Percentiles rank a stretch among this genome's conserved stretches.
phyloP scores from a whole-genome alignment of 2,797 vertebrate genomes.

The Enteromius viviparus region DNA sequence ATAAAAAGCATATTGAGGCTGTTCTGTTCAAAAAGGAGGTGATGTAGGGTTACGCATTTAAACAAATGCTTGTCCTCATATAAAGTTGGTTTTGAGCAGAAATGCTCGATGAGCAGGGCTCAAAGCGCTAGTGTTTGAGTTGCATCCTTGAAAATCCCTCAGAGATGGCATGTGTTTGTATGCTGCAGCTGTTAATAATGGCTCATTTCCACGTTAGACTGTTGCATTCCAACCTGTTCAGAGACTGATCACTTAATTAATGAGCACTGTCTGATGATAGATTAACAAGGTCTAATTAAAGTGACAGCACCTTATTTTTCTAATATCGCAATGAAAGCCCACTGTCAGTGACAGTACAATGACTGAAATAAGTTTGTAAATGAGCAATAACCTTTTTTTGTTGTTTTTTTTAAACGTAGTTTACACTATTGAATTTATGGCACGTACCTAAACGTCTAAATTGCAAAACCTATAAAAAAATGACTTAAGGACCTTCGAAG shows the following conservation, averaged over 20 bases:
- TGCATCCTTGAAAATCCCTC: conserved; percentile 13
- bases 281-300: conserved; percentile 46
- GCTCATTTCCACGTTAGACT: conserved; percentile 30
- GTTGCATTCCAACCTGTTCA: conserved; percentile 46
- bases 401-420: neutral
- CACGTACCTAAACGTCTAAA: neutral
- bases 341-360: conserved; percentile 13
- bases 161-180: conserved; percentile 54
- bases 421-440: neutral
- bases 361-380: conserved; percentile 29
- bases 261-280: conserved; percentile 38
- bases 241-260: conserved; percentile 47
- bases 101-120: neutral
- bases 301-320: conserved; percentile 45
- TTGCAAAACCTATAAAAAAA: neutral
- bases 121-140: conserved; percentile 7
- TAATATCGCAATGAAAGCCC: conserved; percentile 18
- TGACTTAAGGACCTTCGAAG: neutral
- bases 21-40: neutral
- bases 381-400: neutral
- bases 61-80: neutral
- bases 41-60: neutral
- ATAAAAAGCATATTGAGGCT: neutral
- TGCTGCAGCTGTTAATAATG: conserved; percentile 56
- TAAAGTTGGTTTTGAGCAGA: neutral